Evolutionary conservation across 2,113 vertebrate genomes (phyloP).

Genomic region (Engraulis encrasicolus): DNA sequence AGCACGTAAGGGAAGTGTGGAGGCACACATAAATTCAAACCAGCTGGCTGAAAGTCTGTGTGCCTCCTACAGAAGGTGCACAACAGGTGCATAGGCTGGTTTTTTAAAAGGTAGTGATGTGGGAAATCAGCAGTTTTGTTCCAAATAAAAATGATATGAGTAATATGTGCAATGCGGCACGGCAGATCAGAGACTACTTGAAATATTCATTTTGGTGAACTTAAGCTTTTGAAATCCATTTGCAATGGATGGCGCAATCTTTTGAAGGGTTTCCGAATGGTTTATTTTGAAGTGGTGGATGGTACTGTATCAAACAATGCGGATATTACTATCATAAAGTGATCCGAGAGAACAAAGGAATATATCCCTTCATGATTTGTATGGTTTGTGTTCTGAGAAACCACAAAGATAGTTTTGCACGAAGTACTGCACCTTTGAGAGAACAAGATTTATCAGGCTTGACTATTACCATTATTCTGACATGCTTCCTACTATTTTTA

Average conservation of each 20-base stretch:
- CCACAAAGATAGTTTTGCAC: too few relatives aligned
- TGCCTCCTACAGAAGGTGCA: too few relatives aligned
- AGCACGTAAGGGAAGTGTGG: not conserved
- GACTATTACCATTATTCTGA: too few relatives aligned
- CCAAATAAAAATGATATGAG: not conserved
- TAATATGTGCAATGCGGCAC: too few relatives aligned
- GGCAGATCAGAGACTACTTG: too few relatives aligned
- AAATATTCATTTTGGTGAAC: not conserved
- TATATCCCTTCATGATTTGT: not conserved
- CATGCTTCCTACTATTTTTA: too few relatives aligned
- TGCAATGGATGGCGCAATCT: not conserved
- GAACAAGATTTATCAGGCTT: too few relatives aligned
- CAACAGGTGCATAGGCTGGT: too few relatives aligned
- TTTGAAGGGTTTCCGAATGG: not conserved
- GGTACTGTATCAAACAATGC: not conserved
- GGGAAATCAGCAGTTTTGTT: too few relatives aligned
- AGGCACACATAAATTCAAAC: not conserved
- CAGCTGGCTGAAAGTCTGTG: not conserved
- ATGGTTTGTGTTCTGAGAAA: too few relatives aligned
- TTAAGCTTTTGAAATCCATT: not conserved
- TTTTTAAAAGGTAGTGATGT: too few relatives aligned
- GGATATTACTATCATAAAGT: not conserved
- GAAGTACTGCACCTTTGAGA: too few relatives aligned
- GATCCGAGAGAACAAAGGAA: not conserved
- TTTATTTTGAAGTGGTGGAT: not conserved